These are phyloP conservation scores for Xenops minutus DNA, from an alignment of 2,797 vertebrate genomes.

Conservation along the genomic window DNA sequence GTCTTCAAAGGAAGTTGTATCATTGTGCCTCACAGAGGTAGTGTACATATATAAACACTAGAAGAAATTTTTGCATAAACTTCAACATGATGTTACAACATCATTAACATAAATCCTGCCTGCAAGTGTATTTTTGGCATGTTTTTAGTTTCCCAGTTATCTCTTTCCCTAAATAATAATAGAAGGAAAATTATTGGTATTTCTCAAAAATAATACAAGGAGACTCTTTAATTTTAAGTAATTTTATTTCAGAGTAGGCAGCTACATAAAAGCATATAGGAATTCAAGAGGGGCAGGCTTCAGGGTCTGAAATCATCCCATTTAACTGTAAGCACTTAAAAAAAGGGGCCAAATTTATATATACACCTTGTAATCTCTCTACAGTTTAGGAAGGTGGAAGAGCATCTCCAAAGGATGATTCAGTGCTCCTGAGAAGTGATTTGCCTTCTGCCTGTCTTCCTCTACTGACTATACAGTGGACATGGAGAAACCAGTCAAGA, in stretches of 20 bases:
- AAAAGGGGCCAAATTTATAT: background rate
- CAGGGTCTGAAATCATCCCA: background rate
- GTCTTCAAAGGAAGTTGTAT: background rate
- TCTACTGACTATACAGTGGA: background rate
- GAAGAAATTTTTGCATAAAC: background rate
- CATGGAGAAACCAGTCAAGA: background rate
- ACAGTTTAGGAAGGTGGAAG: background rate
- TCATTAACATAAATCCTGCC: background rate
- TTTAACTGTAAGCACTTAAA: background rate
- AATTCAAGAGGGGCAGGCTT: background rate
- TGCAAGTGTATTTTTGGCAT: background rate
- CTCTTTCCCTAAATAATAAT: background rate
- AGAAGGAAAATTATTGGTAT: background rate
- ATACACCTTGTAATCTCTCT: background rate
- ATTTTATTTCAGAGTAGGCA: background rate
- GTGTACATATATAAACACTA: background rate
- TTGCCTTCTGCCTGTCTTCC: background rate
- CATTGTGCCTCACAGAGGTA: background rate
- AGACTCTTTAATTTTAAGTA: background rate
- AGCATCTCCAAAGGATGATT: background rate
- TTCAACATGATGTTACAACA: background rate
- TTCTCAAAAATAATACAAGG: background rate
- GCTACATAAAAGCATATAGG: background rate
- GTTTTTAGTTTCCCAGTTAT: background rate
- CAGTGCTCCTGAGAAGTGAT: background rate